A percentile compares a stretch with the other conserved stretches of the same genome.
Evolutionary conservation across 1,140 invertebrate genomes (phyloP).

Genomic region (Scaptomyza pallida): DNA sequence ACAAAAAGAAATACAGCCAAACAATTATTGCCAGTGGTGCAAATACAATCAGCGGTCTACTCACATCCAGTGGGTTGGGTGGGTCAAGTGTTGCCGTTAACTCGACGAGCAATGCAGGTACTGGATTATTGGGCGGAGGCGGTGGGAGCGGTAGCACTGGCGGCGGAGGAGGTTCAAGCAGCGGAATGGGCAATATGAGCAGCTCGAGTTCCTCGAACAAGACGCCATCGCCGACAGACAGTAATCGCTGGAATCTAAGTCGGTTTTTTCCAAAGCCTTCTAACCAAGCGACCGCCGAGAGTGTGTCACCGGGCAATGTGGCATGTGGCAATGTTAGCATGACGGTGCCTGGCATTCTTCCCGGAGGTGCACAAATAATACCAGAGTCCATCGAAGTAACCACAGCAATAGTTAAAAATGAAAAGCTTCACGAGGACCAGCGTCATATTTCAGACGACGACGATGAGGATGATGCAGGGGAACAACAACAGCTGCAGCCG

Average conservation of each 20-base stretch:
- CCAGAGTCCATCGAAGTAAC: constrained; percentile 76
- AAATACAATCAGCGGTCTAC: constrained; percentile 64
- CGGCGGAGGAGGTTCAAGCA: constrained; percentile 38
- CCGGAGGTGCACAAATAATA: constrained; percentile 78
- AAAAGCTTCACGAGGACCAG: constrained; percentile 57
- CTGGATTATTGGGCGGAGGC: neutral
- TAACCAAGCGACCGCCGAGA: constrained; percentile 60
- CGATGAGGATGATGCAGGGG: constrained; percentile 63
- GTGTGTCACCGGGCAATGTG: constrained; percentile 52
- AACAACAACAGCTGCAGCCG: constrained; percentile 30
- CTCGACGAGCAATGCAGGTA: neutral
- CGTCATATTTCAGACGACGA: constrained; percentile 47
- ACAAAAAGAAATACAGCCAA: constrained; percentile 69
- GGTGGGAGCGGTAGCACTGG: constrained; percentile 8
- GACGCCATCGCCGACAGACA: constrained; percentile 77
- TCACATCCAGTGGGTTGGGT: constrained; percentile 62
- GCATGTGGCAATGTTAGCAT: constrained; percentile 67
- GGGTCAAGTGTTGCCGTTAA: constrained; percentile 12
- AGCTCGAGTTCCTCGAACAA: constrained; percentile 77
- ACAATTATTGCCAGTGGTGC: constrained; percentile 68
- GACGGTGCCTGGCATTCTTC: constrained; percentile 71
- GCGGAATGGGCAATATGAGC: constrained; percentile 48
- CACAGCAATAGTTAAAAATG: constrained; percentile 77
- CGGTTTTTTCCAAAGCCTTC: constrained; percentile 74
- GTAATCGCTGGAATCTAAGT: constrained; percentile 73